These are phyloP conservation scores for Serilophus lunatus DNA, from an alignment of 2,113 vertebrate genomes.

Conservation along the genomic window DNA sequence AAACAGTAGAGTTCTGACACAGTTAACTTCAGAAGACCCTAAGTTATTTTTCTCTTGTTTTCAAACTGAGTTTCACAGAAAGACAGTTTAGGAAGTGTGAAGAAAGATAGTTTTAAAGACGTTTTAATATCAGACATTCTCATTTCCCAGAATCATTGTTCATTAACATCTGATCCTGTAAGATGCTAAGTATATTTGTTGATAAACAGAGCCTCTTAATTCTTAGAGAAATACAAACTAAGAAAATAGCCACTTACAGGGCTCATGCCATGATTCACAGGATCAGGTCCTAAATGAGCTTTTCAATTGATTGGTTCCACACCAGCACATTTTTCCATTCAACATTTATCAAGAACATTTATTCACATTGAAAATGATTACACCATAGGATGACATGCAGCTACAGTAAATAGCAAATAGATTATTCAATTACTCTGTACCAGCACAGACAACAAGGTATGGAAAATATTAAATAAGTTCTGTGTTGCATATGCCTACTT, in stretches of 20 bases:
- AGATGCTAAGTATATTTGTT: not conserved
- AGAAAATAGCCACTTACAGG: not conserved
- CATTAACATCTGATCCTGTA: not conserved
- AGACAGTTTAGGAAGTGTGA: not conserved
- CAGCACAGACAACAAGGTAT: constrained; percentile 49
- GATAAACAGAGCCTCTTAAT: not conserved
- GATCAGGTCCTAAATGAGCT: constrained; percentile 22
- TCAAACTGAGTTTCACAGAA: not conserved
- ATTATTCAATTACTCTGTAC: constrained; percentile 62
- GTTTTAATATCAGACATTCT: not conserved
- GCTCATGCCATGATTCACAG: not conserved
- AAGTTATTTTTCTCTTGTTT: not conserved
- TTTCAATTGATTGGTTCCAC: constrained; percentile 50
- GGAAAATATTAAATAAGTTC: constrained; percentile 63
- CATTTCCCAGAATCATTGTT: not conserved
- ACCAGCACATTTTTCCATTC: not conserved
- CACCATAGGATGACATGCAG: not conserved
- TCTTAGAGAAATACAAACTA: not conserved
- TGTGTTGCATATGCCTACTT: constrained; percentile 36
- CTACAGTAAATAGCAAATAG: constrained; percentile 34
- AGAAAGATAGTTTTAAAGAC: not conserved
- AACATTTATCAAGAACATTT: constrained; percentile 7
- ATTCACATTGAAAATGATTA: not conserved
- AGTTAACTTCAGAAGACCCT: not conserved
- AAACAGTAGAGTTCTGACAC: not conserved